Percentiles rank a stretch among this genome's conserved stretches.
Evolutionary conservation across 2,113 vertebrate genomes (phyloP).

Genomic region (Craseonycteris thonglongyai): DNA sequence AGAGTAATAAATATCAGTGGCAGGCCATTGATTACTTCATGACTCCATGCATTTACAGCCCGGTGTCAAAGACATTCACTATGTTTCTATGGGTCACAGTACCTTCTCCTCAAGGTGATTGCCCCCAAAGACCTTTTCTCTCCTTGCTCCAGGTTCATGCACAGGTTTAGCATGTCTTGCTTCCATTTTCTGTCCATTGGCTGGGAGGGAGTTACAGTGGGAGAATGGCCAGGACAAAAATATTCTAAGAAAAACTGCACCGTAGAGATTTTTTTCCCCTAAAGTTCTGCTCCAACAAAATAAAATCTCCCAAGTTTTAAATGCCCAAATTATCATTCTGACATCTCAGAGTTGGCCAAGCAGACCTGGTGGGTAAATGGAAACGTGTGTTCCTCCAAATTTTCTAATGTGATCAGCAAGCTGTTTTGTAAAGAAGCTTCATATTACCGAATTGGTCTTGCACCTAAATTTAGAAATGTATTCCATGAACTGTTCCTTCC

Average conservation of each 20-base stretch:
- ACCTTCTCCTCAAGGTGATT: constrained; percentile 57
- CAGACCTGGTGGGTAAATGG: neutral
- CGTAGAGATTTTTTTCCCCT: neutral
- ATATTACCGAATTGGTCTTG: constrained; percentile 55
- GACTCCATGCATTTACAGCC: constrained; percentile 77
- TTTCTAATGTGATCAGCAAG: constrained; percentile 25
- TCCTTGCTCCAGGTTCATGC: constrained; percentile 35
- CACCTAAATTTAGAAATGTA: constrained; percentile 57
- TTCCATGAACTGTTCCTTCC: constrained; percentile 10
- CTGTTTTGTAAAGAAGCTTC: constrained; percentile 52
- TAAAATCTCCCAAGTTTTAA: constrained; percentile 30
- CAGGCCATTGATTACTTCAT: constrained; percentile 83
- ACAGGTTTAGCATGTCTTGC: constrained; percentile 24
- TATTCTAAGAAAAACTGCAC: constrained; percentile 15
- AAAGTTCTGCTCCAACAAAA: constrained; percentile 45
- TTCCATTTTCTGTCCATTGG: neutral
- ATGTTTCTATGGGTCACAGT: constrained; percentile 68
- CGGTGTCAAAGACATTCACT: constrained; percentile 73
- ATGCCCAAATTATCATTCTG: constrained; percentile 24
- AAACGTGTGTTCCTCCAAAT: constrained; percentile 41
- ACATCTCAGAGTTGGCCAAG: constrained; percentile 27
- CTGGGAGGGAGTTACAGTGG: constrained; percentile 4
- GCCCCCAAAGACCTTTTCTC: neutral
- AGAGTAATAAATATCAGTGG: constrained; percentile 83
- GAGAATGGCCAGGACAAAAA: neutral